These are phyloP conservation scores for Trissolcus brochymenae DNA, from an alignment of 2,888 invertebrate genomes.

Conservation along the genomic window DNA sequence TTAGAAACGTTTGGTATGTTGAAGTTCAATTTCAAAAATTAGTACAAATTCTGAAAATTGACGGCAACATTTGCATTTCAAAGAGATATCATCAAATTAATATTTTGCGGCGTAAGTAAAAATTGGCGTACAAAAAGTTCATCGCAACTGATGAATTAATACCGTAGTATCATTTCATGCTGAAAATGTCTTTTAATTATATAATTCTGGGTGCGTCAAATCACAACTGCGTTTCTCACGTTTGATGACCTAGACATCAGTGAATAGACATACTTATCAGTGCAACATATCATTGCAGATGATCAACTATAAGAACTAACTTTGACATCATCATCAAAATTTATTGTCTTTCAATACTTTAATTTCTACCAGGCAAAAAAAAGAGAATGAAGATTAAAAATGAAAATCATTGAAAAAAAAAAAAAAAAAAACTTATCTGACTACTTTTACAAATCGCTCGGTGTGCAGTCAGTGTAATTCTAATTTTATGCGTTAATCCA, in stretches of 20 bases:
- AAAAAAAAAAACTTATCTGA: neutral
- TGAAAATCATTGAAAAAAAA: too few relatives aligned
- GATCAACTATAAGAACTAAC: too few relatives aligned
- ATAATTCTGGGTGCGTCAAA: slow-evolving; percentile 21
- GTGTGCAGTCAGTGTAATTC: slow-evolving; percentile 5
- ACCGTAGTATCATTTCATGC: slow-evolving; percentile 17
- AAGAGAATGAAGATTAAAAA: neutral
- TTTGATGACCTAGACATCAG: neutral
- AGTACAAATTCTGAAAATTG: too few relatives aligned
- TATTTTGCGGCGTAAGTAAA: slow-evolving; percentile 1
- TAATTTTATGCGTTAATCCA: slow-evolving; percentile 17
- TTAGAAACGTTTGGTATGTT: neutral
- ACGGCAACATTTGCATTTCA: too few relatives aligned
- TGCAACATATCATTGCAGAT: too few relatives aligned
- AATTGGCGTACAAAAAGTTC: slow-evolving; percentile 13
- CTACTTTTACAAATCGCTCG: neutral
- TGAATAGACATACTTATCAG: neutral
- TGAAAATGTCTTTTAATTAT: slow-evolving; percentile 13
- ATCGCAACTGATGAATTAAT: slow-evolving; percentile 11
- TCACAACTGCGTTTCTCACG: slow-evolving; percentile 1
- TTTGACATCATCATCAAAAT: neutral
- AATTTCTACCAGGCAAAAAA: too few relatives aligned
- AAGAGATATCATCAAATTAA: neutral
- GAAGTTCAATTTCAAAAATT: neutral
- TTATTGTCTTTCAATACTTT: neutral